These are phyloP conservation scores for Holothuria glaberrima DNA, from an alignment of 35 echinoderm and acorn worm species.

Conservation along the genomic window DNA sequence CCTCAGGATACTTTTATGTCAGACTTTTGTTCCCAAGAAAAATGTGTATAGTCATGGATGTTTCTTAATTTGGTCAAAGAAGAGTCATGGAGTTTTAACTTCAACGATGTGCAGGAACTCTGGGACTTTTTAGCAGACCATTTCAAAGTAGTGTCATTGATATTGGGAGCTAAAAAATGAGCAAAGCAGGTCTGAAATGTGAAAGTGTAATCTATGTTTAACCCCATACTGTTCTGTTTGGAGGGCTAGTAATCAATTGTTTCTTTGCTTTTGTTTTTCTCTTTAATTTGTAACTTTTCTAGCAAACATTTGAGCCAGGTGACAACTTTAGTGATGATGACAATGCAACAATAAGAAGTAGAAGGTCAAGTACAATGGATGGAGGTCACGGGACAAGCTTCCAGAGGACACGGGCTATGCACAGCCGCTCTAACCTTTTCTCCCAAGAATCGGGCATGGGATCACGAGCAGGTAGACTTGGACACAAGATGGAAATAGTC, in stretches of 20 bases:
- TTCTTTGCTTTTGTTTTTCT: neutral
- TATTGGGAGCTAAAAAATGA: neutral
- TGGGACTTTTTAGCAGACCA: no score
- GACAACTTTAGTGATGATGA: conserved; percentile 36
- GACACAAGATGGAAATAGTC: conserved; percentile 21
- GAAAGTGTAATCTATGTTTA: neutral
- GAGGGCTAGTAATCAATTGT: neutral
- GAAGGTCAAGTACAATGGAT: conserved; percentile 12
- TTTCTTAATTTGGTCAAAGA: no score
- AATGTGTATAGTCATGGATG: no score
- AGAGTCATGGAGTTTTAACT: no score
- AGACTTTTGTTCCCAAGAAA: no score
- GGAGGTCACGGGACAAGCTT: neutral
- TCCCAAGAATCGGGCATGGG: conserved; percentile 26
- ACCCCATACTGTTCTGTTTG: neutral
- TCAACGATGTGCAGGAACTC: no score
- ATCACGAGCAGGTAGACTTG: conserved; percentile 28
- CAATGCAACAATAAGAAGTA: conserved; percentile 29
- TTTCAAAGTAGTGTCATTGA: neutral
- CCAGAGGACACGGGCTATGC: conserved; percentile 7
- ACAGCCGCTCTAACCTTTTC: conserved; percentile 21
- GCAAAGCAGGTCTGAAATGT: neutral
- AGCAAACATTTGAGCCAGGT: conserved; percentile 37
- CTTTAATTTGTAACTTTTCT: neutral
- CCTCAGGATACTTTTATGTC: no score